Percentiles rank a stretch among this genome's conserved stretches.
phyloP scores from a whole-genome alignment of 1,140 invertebrate genomes.

The Manduca sexta region DNA sequence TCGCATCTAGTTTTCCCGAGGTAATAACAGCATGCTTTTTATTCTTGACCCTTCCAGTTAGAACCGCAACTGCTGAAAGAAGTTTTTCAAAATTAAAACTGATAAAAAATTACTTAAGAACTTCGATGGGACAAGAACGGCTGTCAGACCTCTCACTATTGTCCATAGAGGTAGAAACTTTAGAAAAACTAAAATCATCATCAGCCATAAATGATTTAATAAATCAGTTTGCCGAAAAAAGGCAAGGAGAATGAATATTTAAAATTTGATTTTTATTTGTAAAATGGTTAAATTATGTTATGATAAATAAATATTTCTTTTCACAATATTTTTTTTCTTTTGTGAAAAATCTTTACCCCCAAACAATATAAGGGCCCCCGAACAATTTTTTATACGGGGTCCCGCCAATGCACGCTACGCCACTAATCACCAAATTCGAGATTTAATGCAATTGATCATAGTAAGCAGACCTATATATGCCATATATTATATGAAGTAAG shows the following conservation, averaged over 20 bases:
- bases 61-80: conserved; percentile 28
- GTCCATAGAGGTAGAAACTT: conserved; percentile 27
- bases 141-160: conserved; percentile 16
- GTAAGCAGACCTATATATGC: conserved; percentile 50
- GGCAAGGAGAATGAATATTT: too few relatives aligned
- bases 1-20: conserved; percentile 37
- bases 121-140: conserved; percentile 22
- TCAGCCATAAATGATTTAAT: conserved; percentile 27
- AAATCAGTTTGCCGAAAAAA: too few relatives aligned
- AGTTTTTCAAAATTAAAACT: conserved; percentile 39
- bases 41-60: conserved; percentile 41
- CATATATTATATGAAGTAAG: conserved; percentile 45
- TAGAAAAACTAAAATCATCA: conserved; percentile 28
- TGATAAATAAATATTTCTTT: too few relatives aligned
- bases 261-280: too few relatives aligned
- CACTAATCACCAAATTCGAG: too few relatives aligned
- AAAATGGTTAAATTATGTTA: too few relatives aligned
- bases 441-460: conserved; percentile 45
- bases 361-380: too few relatives aligned
- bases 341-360: too few relatives aligned
- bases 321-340: too few relatives aligned
- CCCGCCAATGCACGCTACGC: background rate
- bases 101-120: conserved; percentile 33
- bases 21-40: conserved; percentile 38
- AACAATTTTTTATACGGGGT: background rate